phyloP scores from a whole-genome alignment of 2,888 invertebrate genomes.

The Tromatobia lineatoria region DNA sequence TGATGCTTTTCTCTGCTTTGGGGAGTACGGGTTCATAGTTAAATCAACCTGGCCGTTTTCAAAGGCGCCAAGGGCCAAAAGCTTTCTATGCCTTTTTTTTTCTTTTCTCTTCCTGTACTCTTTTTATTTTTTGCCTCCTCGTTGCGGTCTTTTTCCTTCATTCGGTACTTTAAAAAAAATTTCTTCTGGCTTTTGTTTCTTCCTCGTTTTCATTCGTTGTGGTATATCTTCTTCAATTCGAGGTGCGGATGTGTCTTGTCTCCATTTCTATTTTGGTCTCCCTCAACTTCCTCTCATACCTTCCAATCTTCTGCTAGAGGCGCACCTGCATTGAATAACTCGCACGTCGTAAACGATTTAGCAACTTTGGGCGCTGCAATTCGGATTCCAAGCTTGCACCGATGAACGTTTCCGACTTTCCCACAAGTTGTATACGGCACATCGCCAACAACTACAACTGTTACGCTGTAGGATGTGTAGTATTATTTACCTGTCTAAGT shows the following conservation, averaged over 20 bases:
- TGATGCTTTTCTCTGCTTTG: conserved; percentile 27
- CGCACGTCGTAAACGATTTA: conserved; percentile 28
- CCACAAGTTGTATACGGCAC: background rate
- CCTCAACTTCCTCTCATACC: background rate
- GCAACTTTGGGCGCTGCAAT: conserved; percentile 6
- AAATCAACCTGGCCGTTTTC: conserved; percentile 24
- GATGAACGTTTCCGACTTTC: background rate
- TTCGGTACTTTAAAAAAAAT: conserved; percentile 14
- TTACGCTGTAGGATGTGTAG: background rate
- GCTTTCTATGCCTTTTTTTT: background rate
- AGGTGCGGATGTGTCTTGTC: background rate
- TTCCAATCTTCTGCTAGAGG: conserved; percentile 7
- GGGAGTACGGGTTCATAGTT: conserved; percentile 7
- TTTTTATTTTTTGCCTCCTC: conserved; percentile 31
- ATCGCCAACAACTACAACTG: conserved; percentile 6
- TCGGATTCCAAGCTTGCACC: background rate
- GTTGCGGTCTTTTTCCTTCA: conserved; percentile 6
- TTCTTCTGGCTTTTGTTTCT: conserved; percentile 17
- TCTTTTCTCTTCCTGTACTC: conserved; percentile 8
- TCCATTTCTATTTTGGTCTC: conserved; percentile 8
- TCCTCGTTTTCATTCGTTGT: background rate
- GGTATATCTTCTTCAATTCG: background rate
- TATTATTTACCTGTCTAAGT: conserved; percentile 29
- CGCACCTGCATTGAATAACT: conserved; percentile 27
- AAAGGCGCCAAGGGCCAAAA: conserved; percentile 14